Base-by-base conservation (phyloP, 2,797 vertebrate species). In the Pampus argenteus region DNA sequence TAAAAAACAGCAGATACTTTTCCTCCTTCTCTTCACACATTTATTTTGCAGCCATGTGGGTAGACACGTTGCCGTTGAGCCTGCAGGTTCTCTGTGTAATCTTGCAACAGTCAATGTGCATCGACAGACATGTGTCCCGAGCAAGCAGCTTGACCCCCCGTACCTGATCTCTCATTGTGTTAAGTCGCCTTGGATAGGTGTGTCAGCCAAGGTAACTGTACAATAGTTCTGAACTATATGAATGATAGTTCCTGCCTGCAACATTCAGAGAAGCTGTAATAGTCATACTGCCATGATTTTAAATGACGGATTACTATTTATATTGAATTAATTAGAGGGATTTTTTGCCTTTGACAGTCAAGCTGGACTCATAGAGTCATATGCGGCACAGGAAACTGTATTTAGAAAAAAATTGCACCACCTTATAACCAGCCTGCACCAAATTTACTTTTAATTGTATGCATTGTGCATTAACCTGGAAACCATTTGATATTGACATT, bases 71-170 rank as follows among this genome's bases (percentile, higher is more conserved):
- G 7, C 26, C 22, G 25, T 23, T 2, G 38, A 40, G 23, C 52
- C 42, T 49, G 42, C 50, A 60, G 47, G 47, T 14, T 62, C 23
- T 34, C 14, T 28, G n/a, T 73, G 70, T 59, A 68, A 76, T 80
- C 76, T 69, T 13, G 17, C 25, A 66, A 36, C 47, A 51, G 66
- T 78, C 74, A 66, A 66, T 75, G 52, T 69, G 45, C 48, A 68
- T 79, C 44, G 56, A 71, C 76, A 61, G 57, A 61, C 29, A 2
- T 15, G 38, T 79, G 40, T 82, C 74, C 26, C 36, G 55, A 80
- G 26, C 49, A 73, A 76, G 63, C 38, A 31, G 36, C 48, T 72
- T 45, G 60, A 78, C 63, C 47, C 74, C 50, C 34, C 13, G 29
- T 15, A 51, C 48, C 26, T 57, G 65, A 71, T 62, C 40, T 22